Conservation (phyloP, 2,888 invertebrate genomes). For the Halictus ligatus region DNA sequence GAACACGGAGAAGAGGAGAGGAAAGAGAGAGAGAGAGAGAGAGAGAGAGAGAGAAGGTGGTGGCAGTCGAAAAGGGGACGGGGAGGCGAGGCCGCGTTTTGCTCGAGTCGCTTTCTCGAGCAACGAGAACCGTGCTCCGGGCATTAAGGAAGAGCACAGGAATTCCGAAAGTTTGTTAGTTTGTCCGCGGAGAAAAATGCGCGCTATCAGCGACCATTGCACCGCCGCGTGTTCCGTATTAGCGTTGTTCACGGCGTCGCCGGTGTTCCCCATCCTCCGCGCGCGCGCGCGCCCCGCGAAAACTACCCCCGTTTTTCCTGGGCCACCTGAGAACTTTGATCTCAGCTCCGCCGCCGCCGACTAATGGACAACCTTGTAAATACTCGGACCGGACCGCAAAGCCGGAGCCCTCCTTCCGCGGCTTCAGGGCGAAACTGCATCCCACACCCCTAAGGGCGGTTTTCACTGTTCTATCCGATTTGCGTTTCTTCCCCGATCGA, state of each 20-base stretch:
- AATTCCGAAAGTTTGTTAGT: constrained; percentile 68
- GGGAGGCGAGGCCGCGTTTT: constrained; percentile 39
- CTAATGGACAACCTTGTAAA: not conserved
- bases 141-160: constrained; percentile 53
- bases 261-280: not conserved
- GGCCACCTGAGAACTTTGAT: constrained; percentile 10
- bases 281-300: no score
- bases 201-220: constrained; percentile 29
- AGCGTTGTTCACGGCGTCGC: not conserved
- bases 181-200: constrained; percentile 59
- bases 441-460: not conserved
- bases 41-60: not conserved
- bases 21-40: not conserved
- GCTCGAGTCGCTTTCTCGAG: constrained; percentile 39
- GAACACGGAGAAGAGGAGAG: not conserved
- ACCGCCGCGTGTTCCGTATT: not conserved
- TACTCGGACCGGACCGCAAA: not conserved
- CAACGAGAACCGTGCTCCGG: constrained; percentile 30
- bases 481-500: constrained; percentile 1
- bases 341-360: not conserved
- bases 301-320: constrained; percentile 1
- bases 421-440: not conserved
- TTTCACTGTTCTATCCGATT: not conserved
- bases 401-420: constrained; percentile 6
- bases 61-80: constrained; percentile 4